These are phyloP conservation scores for Aldrovandia affinis DNA, from an alignment of 2,797 vertebrate genomes.

Conservation along the genomic window DNA sequence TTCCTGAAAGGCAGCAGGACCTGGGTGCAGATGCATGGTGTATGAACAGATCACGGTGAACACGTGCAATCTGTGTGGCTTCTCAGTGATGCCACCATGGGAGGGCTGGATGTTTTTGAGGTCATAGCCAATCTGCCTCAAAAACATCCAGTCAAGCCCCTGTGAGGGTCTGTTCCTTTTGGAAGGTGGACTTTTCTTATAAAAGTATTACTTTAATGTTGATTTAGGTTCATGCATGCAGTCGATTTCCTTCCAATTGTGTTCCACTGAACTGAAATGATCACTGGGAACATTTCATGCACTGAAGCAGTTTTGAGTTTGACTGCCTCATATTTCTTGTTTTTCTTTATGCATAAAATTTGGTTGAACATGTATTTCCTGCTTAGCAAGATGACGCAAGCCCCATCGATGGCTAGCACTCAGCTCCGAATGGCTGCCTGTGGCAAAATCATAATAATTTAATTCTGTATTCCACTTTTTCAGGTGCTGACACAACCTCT, in stretches of 20 bases:
- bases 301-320: background rate
- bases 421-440: background rate
- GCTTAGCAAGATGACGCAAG: background rate
- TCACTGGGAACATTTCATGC: background rate
- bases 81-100: background rate
- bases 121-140: too few species aligned
- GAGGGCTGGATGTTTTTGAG: background rate
- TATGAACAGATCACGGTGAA: background rate
- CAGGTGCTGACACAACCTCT: slow-evolving; percentile 46
- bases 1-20: background rate
- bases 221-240: background rate
- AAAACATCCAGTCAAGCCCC: background rate
- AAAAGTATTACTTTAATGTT: background rate
- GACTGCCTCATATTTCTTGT: too few species aligned
- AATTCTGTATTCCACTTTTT: background rate
- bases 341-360: background rate
- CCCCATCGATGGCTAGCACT: background rate
- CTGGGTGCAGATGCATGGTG: background rate
- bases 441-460: background rate
- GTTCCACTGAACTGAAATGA: slow-evolving; percentile 2
- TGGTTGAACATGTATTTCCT: background rate
- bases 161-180: background rate
- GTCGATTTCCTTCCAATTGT: background rate
- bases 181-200: background rate
- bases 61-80: background rate